Evolutionary conservation across 2,113 vertebrate genomes (phyloP), one percentile per base, ranked within the genome.

Genomic region (Colius striatus): DNA sequence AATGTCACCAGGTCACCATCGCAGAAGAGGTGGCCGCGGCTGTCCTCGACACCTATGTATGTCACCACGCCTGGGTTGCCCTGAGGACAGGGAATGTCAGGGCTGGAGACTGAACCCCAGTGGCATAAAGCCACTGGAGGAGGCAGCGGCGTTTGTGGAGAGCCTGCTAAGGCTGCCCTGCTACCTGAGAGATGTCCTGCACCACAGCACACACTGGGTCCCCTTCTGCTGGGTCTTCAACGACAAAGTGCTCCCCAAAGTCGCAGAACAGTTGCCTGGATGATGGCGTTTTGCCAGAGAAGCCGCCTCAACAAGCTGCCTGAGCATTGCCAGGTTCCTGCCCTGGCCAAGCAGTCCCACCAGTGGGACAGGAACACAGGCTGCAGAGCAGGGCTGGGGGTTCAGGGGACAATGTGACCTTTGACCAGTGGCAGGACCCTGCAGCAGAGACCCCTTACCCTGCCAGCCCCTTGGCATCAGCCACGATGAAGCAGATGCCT

Each of bases 251-350:
- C 50, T 99, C 92, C 19, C 99, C 99, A 1, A 99, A 99, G 95
- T 99, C 99, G 94, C 99, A 99, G 95, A 99, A 99, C 34, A 99
- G 36, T 94, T 99, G 99, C 65, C 99, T 99, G 70, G 92, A 58
- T 7, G 0, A 16, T 1, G 1, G 23, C 26, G 21, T 53, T 94
- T 43, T 72, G 21, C 38, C 0, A 4, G 80, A 89, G 32, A 6
- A 80, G 30, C 27, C 1, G 2, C n/a, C 72, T 71, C 3, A 2
- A 6, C 66, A 74, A 87, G 61, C 41, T 84, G 23, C n/a, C 61
- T 5, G 2, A 75, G 43, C 10, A 4, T 36, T 18, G 26, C 57
- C 48, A 55, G 25, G 45, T 72, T 72, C 38, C 65, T 61, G 63
- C 50, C 38, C 0, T 3, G 75, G 74, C 70, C 0, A 0, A 79